Evolutionary conservation across 2,888 invertebrate genomes (phyloP).

Genomic region (Dioctria rufipes): DNA sequence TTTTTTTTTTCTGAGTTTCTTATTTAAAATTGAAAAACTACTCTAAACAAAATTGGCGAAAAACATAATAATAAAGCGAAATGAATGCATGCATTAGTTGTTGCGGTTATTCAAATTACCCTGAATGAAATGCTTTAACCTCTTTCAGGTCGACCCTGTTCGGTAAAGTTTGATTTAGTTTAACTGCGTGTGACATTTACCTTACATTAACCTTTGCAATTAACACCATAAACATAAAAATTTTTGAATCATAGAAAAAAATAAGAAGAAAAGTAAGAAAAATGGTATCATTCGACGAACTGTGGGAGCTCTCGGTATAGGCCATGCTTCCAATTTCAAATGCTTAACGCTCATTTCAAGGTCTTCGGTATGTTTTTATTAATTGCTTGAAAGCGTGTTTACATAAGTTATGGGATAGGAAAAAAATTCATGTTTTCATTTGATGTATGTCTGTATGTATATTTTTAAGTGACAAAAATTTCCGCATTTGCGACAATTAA

Average conservation of each 20-base stretch:
- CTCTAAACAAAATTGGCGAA: neutral
- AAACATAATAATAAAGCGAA: neutral
- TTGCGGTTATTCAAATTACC: neutral
- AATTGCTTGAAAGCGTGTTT: neutral
- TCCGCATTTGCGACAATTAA: neutral
- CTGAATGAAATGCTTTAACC: neutral
- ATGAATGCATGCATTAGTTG: neutral
- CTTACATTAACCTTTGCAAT: conserved; percentile 6
- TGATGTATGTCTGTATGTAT: neutral
- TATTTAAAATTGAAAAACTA: neutral
- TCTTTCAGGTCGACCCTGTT: neutral
- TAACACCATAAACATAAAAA: conserved; percentile 8
- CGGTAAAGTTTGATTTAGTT: neutral
- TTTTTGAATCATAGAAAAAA: neutral
- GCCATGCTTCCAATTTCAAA: conserved; percentile 6
- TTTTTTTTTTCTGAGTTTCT: neutral
- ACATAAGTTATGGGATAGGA: neutral
- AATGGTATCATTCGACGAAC: conserved; percentile 6
- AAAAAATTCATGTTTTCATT: neutral
- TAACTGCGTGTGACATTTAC: neutral
- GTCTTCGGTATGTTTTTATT: neutral
- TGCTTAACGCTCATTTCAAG: neutral
- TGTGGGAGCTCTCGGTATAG: conserved; percentile 20
- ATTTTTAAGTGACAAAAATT: neutral
- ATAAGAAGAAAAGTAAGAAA: neutral